Percentiles rank a stretch among this genome's conserved stretches.
Conservation (phyloP, 2,113 vertebrate genomes). For the Vidua chalybeata region DNA sequence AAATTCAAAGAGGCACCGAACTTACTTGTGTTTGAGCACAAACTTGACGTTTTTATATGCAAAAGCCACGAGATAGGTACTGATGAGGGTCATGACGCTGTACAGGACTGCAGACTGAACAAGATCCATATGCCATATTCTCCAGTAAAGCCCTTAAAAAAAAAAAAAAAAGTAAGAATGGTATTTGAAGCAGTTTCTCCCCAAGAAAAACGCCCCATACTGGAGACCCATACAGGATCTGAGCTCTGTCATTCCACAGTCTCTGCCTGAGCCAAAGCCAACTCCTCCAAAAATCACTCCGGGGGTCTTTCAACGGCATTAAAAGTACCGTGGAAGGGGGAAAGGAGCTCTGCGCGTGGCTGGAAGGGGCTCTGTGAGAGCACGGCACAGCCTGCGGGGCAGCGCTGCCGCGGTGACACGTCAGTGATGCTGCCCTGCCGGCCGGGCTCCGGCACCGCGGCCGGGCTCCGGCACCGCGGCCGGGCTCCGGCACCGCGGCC, state of each 20-base stretch:
- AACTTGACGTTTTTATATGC: conserved; percentile 99
- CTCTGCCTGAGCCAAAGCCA: too few species aligned
- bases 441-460: too few species aligned
- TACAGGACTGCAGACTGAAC: conserved; percentile 97
- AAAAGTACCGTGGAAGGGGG: accelerated
- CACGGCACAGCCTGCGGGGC: background rate
- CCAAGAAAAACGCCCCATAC: accelerated
- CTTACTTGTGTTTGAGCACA: conserved; percentile 98
- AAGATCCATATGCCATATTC: conserved; percentile 99
- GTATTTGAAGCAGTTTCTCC: background rate
- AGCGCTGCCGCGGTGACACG: background rate
- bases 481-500: accelerated
- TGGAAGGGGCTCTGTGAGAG: accelerated
- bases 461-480: background rate
- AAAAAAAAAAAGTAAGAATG: background rate
- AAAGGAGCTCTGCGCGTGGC: accelerated
- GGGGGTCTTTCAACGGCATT: accelerated
- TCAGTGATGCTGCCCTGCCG: background rate
- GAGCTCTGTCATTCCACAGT: background rate
- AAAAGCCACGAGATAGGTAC: conserved; percentile 96
- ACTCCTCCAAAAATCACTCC: background rate
- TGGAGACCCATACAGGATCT: accelerated
- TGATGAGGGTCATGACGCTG: conserved; percentile 95
- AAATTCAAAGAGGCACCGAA: background rate
- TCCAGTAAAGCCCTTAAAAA: conserved; percentile 91